phyloP scores from a whole-genome alignment of 2,888 invertebrate species.

The Cryptocephalus moraei region DNA sequence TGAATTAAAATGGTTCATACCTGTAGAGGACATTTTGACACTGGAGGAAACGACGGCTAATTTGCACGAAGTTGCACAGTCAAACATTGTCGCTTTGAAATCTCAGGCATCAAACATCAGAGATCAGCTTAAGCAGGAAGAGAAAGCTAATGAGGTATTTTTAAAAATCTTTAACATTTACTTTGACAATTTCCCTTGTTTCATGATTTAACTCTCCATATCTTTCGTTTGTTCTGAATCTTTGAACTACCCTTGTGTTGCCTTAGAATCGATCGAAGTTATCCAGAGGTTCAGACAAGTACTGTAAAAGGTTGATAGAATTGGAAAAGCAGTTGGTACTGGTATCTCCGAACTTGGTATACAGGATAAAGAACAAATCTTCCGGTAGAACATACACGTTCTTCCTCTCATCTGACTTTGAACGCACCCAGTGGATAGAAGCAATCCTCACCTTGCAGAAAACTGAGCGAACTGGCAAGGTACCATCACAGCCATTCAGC shows the following conservation, averaged over 20 bases:
- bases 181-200: no score
- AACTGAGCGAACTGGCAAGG: conserved; percentile 39
- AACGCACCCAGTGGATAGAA: conserved; percentile 89
- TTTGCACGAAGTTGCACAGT: conserved; percentile 64
- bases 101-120: conserved; percentile 79
- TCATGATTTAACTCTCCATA: no score
- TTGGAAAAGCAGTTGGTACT: conserved; percentile 82
- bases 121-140: conserved; percentile 74
- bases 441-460: conserved; percentile 73
- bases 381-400: conserved; percentile 67
- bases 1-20: conserved; percentile 90
- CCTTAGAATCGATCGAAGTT: conserved; percentile 43
- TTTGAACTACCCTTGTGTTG: neutral
- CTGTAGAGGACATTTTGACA: conserved; percentile 70
- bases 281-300: conserved; percentile 64
- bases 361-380: conserved; percentile 63
- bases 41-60: conserved; percentile 58
- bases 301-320: conserved; percentile 82
- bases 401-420: conserved; percentile 89
- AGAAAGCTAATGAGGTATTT: conserved; percentile 48
- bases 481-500: conserved; percentile 50
- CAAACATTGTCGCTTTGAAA: conserved; percentile 74
- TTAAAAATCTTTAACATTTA: no score
- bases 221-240: no score
- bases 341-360: conserved; percentile 81